phyloP scores from a whole-genome alignment of 2,888 invertebrate species.

The Candidula unifasciata region DNA sequence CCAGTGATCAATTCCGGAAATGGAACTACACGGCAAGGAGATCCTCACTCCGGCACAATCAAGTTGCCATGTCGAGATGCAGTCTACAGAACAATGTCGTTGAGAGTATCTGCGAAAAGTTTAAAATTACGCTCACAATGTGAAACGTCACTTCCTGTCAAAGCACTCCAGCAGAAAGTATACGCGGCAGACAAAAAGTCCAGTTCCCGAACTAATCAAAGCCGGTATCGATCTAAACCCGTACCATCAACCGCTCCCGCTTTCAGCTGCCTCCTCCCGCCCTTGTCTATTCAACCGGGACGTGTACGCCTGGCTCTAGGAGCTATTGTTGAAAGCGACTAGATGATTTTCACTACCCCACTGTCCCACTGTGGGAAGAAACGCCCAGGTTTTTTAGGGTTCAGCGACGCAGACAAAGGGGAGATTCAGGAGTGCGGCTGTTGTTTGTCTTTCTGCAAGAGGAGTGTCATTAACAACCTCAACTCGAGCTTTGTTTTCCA shows the following conservation, averaged over 20 bases:
- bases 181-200: background rate
- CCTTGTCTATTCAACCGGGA: background rate
- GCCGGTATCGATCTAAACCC: background rate
- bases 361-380: background rate
- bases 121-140: background rate
- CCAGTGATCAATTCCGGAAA: background rate
- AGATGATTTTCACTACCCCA: background rate
- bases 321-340: background rate
- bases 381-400: conserved; percentile 27
- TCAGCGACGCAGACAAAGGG: conserved; percentile 1
- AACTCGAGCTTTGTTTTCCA: conserved; percentile 10
- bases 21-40: background rate
- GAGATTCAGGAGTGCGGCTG: background rate
- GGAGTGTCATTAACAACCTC: conserved; percentile 10
- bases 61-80: background rate
- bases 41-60: background rate
- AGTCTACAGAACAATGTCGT: background rate
- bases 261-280: background rate
- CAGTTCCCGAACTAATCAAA: background rate
- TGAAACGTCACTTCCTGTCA: conserved; percentile 24
- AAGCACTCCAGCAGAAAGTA: background rate
- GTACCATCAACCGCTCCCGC: background rate
- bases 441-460: background rate
- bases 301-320: background rate
- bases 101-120: background rate